Evolutionary conservation across 2,113 vertebrate species (phyloP).

Genomic region (Callopanchax toddi): DNA sequence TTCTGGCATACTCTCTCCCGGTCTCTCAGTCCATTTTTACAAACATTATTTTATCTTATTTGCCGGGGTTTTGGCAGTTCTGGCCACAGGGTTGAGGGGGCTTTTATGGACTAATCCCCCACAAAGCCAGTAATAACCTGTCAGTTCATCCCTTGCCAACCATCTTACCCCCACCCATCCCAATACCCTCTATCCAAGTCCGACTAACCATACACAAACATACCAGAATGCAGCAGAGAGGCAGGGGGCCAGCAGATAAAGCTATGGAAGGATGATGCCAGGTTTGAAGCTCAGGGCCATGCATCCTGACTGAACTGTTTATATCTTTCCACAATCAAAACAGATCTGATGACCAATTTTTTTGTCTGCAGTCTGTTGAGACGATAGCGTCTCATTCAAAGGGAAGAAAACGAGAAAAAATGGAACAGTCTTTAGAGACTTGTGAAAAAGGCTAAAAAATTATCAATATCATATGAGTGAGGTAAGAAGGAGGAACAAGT

Average conservation of each 20-base stretch:
- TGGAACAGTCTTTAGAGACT: slow-evolving; percentile 1
- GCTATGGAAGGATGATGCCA: slow-evolving; percentile 54
- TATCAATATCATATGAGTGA: too few species aligned
- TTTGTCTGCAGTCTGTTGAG: slow-evolving; percentile 33
- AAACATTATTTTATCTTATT: slow-evolving; percentile 81
- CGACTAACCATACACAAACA: slow-evolving; percentile 52
- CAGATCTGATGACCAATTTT: slow-evolving; percentile 48
- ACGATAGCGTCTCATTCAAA: slow-evolving; percentile 40
- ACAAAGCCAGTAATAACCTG: slow-evolving; percentile 86
- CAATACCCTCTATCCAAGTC: slow-evolving; percentile 44
- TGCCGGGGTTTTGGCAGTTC: slow-evolving; percentile 67
- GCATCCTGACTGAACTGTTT: slow-evolving; percentile 43
- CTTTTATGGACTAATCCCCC: slow-evolving; percentile 82
- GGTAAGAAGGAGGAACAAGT: too few species aligned
- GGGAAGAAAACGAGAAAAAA: slow-evolving; percentile 17
- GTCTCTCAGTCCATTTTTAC: slow-evolving; percentile 63
- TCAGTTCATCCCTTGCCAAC: slow-evolving; percentile 78
- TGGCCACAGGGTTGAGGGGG: slow-evolving; percentile 71
- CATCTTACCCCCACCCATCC: slow-evolving; percentile 43
- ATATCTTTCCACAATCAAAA: slow-evolving; percentile 59
- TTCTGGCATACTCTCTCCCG: slow-evolving; percentile 26
- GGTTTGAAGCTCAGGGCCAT: slow-evolving; percentile 41
- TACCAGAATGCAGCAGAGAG: slow-evolving; percentile 62
- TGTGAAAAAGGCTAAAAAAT: neutral
- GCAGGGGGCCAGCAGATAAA: slow-evolving; percentile 36